Conservation (phyloP, 2,797 vertebrate species). For the Eidolon dupreanum region DNA sequence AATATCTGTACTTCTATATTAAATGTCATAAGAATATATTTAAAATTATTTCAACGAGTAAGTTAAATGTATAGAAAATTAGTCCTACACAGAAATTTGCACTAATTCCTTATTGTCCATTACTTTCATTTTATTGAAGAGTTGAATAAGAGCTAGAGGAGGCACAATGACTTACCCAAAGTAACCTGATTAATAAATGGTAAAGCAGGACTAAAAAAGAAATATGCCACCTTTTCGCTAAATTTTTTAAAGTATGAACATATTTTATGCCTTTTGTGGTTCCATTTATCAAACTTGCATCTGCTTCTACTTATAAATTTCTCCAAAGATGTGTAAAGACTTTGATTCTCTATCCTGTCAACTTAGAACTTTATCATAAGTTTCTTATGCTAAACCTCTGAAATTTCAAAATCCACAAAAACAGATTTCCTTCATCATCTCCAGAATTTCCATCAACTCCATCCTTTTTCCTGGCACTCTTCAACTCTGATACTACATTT, state of each 20-base stretch:
- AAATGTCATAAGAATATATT: neutral
- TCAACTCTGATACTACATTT: neutral
- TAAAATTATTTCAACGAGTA: conserved; percentile 28
- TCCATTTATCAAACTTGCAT: conserved; percentile 4
- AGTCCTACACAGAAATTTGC: neutral
- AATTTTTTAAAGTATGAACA: neutral
- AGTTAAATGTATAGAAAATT: conserved; percentile 7
- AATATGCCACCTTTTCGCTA: neutral
- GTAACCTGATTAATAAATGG: neutral
- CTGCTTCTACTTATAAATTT: conserved; percentile 28
- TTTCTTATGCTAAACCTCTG: conserved; percentile 4
- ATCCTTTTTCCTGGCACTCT: neutral
- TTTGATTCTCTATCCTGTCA: neutral
- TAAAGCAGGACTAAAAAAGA: neutral
- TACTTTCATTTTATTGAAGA: neutral
- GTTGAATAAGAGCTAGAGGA: neutral
- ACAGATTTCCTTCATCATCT: conserved; percentile 9
- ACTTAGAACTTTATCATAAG: neutral
- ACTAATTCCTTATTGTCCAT: neutral
- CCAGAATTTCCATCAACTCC: neutral
- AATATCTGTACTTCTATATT: neutral
- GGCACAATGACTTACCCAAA: neutral
- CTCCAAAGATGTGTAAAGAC: neutral
- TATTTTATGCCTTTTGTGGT: neutral
- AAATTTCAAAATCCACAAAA: conserved; percentile 45